Percentiles rank a stretch among this genome's conserved stretches.
These are phyloP conservation scores for Tridacna crocea DNA, from an alignment of 2,888 invertebrate genomes.

Conservation along the genomic window DNA sequence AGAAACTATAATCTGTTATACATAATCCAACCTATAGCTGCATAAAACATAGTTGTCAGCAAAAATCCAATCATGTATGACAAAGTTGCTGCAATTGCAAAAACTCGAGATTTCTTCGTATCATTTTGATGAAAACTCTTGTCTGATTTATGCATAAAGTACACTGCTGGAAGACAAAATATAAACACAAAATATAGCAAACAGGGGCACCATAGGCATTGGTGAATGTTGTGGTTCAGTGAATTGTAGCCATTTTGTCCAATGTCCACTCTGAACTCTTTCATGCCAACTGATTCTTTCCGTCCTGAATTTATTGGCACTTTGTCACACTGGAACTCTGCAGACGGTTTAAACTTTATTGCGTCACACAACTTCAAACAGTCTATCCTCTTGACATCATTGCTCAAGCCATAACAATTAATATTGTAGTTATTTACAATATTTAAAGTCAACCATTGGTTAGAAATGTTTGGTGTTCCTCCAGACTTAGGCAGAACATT, in stretches of 20 bases:
- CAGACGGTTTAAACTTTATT: neutral
- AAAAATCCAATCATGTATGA: slow-evolving; percentile 9
- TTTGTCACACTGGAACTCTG: neutral
- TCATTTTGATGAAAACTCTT: neutral
- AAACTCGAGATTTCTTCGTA: neutral
- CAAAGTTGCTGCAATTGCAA: slow-evolving; percentile 4
- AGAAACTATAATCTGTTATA: neutral
- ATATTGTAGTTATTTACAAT: neutral
- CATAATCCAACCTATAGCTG: neutral
- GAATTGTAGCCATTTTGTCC: slow-evolving; percentile 30
- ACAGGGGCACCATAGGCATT: slow-evolving; percentile 43
- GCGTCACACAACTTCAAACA: too few species aligned
- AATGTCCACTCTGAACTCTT: slow-evolving; percentile 9
- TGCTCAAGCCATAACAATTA: neutral
- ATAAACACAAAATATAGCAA: slow-evolving; percentile 35
- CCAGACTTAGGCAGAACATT: neutral
- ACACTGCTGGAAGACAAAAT: slow-evolving; percentile 38
- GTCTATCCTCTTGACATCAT: neutral
- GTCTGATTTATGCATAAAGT: slow-evolving; percentile 41
- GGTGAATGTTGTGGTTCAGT: slow-evolving; percentile 34
- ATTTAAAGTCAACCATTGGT: slow-evolving; percentile 1
- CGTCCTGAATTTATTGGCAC: neutral
- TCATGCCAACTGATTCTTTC: neutral
- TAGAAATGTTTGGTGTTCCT: neutral
- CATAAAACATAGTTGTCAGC: slow-evolving; percentile 1